These are phyloP conservation scores for Melopsittacus undulatus DNA, from an alignment of 2,797 vertebrate genomes.

Conservation along the genomic window DNA sequence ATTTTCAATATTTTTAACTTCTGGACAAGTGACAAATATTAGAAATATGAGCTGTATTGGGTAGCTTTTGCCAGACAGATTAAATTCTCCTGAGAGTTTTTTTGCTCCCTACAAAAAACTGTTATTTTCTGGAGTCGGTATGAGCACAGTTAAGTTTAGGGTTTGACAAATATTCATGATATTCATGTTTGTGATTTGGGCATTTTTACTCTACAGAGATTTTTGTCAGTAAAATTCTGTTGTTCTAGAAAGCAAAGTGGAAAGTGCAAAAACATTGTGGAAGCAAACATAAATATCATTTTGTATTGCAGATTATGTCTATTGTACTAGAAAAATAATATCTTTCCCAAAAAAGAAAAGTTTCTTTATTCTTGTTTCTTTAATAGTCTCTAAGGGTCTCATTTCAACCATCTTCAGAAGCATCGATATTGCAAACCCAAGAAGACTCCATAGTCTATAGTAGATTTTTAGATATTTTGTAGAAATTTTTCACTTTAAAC, in stretches of 20 bases:
- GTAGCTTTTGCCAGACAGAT: background rate
- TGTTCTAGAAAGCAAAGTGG: background rate
- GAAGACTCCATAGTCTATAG: background rate
- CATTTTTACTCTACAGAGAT: background rate
- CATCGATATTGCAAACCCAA: background rate
- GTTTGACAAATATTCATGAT: conserved; percentile 14
- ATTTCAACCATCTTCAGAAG: background rate
- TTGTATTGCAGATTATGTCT: background rate
- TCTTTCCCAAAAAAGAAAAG: background rate
- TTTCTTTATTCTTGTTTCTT: background rate
- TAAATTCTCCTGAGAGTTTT: background rate
- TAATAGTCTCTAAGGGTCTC: background rate
- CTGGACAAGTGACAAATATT: conserved; percentile 35
- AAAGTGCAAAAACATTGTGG: background rate
- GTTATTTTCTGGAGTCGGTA: background rate
- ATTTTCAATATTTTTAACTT: conserved; percentile 45
- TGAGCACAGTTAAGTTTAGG: background rate
- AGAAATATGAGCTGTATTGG: conserved; percentile 16
- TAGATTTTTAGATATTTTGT: background rate
- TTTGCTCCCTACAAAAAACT: background rate
- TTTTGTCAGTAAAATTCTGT: background rate
- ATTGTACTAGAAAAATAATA: background rate
- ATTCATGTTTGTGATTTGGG: background rate
- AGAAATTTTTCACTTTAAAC: background rate
- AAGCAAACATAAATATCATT: background rate